Evolutionary conservation across 2,888 invertebrate genomes (phyloP).

Genomic region (Tinea trinotella): DNA sequence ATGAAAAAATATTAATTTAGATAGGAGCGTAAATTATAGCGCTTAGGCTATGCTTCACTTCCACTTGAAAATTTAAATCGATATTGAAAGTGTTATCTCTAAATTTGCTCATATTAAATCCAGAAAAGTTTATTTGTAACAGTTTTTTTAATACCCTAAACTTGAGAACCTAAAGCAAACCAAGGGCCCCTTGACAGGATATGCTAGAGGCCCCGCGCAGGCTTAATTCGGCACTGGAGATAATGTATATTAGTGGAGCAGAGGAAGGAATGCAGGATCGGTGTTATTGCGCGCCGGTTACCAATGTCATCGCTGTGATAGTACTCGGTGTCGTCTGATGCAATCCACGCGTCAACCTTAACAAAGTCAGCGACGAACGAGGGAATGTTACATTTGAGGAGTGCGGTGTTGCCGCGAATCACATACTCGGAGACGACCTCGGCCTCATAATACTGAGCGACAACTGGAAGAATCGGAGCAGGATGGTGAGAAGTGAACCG

Average conservation of each 20-base stretch:
- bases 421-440: conserved; percentile 93
- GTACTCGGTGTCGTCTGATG: conserved; percentile 74
- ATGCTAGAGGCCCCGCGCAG: too few relatives aligned
- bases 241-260: neutral
- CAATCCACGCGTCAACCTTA: conserved; percentile 87
- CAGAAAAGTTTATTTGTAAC: too few relatives aligned
- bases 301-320: conserved; percentile 74
- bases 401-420: conserved; percentile 89
- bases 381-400: conserved; percentile 90
- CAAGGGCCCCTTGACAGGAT: too few relatives aligned
- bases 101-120: too few relatives aligned
- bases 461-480: neutral
- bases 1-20: too few relatives aligned
- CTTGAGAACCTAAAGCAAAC: too few relatives aligned
- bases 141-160: too few relatives aligned
- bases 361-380: conserved; percentile 94
- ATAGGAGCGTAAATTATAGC: too few relatives aligned
- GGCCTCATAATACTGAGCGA: conserved; percentile 82
- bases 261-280: neutral
- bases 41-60: too few relatives aligned
- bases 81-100: too few relatives aligned
- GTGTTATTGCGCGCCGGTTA: conserved; percentile 39
- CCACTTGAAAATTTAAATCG: too few relatives aligned
- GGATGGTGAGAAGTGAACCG: conserved; percentile 50
- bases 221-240: too few relatives aligned